Evolutionary conservation across 2,797 vertebrate species (phyloP).

Genomic region (Lateolabrax maculatus): DNA sequence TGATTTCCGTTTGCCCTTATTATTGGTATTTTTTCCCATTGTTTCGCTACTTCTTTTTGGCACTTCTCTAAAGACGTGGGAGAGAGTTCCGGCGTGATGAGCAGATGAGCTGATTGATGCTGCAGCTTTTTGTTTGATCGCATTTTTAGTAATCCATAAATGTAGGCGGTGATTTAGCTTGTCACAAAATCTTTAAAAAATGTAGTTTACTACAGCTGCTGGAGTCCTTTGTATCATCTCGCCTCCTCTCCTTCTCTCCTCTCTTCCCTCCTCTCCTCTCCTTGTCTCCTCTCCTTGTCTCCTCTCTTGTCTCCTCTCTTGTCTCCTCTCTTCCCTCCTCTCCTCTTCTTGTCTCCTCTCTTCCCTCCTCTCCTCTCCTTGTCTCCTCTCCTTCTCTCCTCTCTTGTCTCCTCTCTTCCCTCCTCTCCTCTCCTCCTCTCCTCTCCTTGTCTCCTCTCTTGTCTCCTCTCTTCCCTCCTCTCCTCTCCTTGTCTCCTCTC

Average conservation of each 20-base stretch:
- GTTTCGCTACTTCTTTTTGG: neutral
- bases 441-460: too few relatives aligned
- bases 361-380: conserved; percentile 33
- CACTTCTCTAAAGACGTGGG: too few relatives aligned
- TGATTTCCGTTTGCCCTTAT: conserved; percentile 56
- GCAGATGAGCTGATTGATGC: neutral
- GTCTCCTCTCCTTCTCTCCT: conserved; percentile 26
- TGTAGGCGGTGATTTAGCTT: neutral
- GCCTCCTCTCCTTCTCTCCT: too few relatives aligned
- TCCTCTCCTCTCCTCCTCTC: too few relatives aligned
- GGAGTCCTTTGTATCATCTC: neutral
- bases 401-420: conserved; percentile 33
- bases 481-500: neutral
- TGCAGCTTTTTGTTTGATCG: neutral
- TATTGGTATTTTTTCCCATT: neutral
- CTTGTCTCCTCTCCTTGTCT: conserved; percentile 19
- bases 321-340: conserved; percentile 8
- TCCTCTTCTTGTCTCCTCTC: too few relatives aligned
- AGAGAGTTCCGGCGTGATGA: too few relatives aligned
- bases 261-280: conserved; percentile 31
- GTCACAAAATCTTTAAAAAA: neutral
- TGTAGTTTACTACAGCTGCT: neutral
- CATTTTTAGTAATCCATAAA: neutral
- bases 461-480: too few relatives aligned
- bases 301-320: too few relatives aligned